phyloP scores from a whole-genome alignment of 2,797 vertebrate species.

The Melanogrammus aeglefinus region DNA sequence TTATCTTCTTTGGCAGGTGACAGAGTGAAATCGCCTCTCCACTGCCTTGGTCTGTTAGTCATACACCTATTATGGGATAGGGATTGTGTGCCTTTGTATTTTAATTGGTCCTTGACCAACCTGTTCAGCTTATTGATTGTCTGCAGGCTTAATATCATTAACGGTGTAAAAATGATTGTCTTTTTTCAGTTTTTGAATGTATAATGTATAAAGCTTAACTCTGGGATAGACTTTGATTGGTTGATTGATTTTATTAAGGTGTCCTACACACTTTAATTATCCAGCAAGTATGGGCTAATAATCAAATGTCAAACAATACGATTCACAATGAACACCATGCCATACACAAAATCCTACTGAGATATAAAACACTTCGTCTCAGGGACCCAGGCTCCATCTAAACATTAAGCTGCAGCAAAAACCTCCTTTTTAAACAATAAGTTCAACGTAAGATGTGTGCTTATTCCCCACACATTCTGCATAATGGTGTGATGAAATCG shows the following conservation, averaged over 20 bases:
- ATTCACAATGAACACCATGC: neutral
- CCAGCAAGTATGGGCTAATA: no score
- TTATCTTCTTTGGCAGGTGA: conserved; percentile 47
- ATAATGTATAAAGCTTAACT: neutral
- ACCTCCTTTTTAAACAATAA: neutral
- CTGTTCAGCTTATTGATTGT: neutral
- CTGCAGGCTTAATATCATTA: neutral
- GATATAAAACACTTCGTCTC: neutral
- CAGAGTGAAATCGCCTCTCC: conserved; percentile 26
- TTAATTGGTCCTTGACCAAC: neutral
- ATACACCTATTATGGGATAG: neutral
- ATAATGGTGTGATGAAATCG: conserved; percentile 5
- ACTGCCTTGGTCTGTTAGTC: neutral
- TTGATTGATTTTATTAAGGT: neutral
- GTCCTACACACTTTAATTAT: neutral
- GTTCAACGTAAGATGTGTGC: neutral
- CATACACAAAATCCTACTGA: neutral
- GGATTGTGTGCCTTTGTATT: neutral
- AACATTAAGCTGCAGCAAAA: neutral
- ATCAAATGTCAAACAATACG: neutral
- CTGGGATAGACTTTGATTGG: neutral
- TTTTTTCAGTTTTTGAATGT: no score
- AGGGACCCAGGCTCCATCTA: neutral
- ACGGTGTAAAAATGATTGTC: neutral
- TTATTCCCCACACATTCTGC: neutral